Base-by-base conservation (phyloP, 2,888 invertebrate genomes). In the Rhamphomyia laevipes region DNA sequence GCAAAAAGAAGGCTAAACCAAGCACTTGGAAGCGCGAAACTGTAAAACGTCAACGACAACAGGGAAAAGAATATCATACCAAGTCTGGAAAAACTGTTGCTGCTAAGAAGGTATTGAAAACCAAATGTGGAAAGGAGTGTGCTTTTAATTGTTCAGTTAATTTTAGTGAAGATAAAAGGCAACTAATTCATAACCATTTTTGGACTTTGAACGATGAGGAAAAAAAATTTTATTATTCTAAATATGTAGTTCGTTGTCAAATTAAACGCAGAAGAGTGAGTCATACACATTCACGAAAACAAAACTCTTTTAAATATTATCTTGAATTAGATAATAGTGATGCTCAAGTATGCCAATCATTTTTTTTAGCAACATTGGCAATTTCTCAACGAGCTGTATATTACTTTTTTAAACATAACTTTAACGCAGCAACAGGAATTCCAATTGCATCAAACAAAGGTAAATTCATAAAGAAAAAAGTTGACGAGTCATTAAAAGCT, bases 391-490 rank as follows among this genome's bases (percentile, higher is more conserved):
- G 45, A 17, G 45, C 48, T 46, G 38, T 52, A 30, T 46, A 48
- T 43, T 45, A 51, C 45, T 52, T 50, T 31, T 52, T 50, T 17
- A 43, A 46, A 45, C 42, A 33, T 9, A 31, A 43, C 17, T 44
- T 45, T 16, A 40, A 45, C 16, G 37, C 11, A 17, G 18, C 23
- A 17, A 43, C 17, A 12, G 35, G 38, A 16, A 13, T 12, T 30
- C 30, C 38, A 7, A 5, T 38, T 7, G 15, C 38, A 4, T 38
- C 38, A n/a, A 2, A 5, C 6, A 38, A 38, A 35, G 48, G 48
- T 27, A 51, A 48, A 48, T 16, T 41, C 18, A 17, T 30, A 7
- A 46, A 48, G 37, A 41, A 38, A 27, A 43, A 38, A 27, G 49
- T 41, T 42, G 16, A 31, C 12, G 46, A 43, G 10, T 43, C 38